Evolutionary conservation across 2,797 vertebrate genomes (phyloP).

Genomic region (Nyctibius grandis): DNA sequence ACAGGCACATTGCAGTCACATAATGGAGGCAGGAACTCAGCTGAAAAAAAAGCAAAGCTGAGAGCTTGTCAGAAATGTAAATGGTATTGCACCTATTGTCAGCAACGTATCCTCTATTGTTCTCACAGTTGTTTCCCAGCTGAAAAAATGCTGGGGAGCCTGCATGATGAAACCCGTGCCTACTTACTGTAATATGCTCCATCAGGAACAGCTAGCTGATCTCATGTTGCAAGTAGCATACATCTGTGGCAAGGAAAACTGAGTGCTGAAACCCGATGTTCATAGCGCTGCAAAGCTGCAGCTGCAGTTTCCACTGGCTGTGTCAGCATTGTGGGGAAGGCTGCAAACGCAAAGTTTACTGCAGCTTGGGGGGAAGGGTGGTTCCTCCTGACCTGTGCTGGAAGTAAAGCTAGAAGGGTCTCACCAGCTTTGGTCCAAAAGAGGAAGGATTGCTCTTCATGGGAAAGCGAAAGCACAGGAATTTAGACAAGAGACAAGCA

Average conservation of each 20-base stretch:
- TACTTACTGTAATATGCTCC: constrained; percentile 42
- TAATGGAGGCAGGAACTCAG: constrained; percentile 32
- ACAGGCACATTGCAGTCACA: constrained; percentile 42
- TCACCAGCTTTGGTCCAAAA: neutral
- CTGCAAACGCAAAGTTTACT: neutral
- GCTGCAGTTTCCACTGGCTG: neutral
- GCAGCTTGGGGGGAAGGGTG: neutral
- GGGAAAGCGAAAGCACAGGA: neutral
- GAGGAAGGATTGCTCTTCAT: neutral
- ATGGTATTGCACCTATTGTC: constrained; percentile 66
- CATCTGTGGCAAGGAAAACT: neutral
- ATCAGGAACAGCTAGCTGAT: constrained; percentile 36
- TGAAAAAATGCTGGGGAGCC: constrained; percentile 66
- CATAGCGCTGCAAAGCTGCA: neutral
- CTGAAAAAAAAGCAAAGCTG: constrained; percentile 53
- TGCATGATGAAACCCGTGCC: constrained; percentile 33
- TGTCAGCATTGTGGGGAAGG: neutral
- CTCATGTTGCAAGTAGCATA: constrained; percentile 13
- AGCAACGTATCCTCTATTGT: neutral
- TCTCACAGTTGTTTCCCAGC: constrained; percentile 61
- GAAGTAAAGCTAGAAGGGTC: neutral
- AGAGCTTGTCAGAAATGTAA: constrained; percentile 67
- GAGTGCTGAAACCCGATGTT: neutral
- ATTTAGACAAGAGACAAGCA: neutral
- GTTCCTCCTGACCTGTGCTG: neutral